Evolutionary conservation across 2,113 vertebrate species (phyloP).

Genomic region (Sula dactylatra): DNA sequence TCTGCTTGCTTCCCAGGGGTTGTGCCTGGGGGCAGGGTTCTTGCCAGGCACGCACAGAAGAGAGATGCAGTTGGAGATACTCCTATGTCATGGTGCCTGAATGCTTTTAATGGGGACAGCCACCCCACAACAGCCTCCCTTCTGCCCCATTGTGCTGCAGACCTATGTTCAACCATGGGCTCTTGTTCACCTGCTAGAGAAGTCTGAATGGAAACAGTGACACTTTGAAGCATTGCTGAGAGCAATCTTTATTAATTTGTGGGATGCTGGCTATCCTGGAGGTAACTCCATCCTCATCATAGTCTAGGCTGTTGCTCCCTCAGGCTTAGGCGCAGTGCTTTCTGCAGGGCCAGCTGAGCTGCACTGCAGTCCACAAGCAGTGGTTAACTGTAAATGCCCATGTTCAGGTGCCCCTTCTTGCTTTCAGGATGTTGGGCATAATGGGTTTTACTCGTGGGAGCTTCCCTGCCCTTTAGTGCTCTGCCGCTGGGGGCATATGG

Average conservation of each 20-base stretch:
- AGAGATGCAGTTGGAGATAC: not conserved
- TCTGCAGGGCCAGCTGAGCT: not conserved
- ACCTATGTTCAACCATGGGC: not conserved
- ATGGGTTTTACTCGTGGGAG: not conserved
- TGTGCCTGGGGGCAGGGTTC: not conserved
- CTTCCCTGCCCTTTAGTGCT: not conserved
- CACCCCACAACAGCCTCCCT: not conserved
- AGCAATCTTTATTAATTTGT: not conserved
- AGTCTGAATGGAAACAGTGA: not conserved
- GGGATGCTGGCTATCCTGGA: too few relatives aligned
- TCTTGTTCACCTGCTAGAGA: not conserved
- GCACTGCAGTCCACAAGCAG: not conserved
- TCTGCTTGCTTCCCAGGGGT: not conserved
- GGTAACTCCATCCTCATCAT: not conserved
- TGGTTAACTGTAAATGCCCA: not conserved
- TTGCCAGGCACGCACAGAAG: not conserved
- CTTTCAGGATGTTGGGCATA: not conserved
- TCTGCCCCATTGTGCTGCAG: not conserved
- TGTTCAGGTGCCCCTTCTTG: not conserved
- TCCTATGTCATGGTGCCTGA: not conserved
- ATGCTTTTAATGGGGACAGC: not conserved
- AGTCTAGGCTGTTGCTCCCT: not conserved
- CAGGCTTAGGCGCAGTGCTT: not conserved
- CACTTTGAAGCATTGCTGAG: not conserved
- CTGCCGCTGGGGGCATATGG: not conserved